Conservation (phyloP, 37 sponge, comb jelly and placozoan genomes). For the Halichondria panicea region DNA sequence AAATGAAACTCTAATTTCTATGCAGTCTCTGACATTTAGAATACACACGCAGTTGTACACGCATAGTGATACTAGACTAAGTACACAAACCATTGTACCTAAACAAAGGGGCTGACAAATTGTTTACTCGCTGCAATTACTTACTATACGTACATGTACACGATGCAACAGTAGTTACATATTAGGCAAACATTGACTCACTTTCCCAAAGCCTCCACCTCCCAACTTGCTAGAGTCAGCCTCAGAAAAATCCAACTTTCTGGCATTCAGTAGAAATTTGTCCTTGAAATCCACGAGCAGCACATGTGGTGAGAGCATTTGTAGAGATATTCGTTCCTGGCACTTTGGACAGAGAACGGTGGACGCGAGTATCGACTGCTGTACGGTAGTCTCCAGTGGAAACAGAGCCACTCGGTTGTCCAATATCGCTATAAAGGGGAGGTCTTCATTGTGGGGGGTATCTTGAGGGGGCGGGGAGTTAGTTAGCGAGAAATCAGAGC, state of each 20-base stretch:
- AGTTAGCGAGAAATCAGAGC: conserved; percentile 11
- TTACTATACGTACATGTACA: no score
- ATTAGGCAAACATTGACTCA: not conserved
- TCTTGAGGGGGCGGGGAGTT: not conserved
- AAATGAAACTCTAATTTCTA: no score
- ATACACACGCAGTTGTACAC: no score
- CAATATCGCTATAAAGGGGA: conserved; percentile 11
- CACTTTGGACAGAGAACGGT: conserved; percentile 37
- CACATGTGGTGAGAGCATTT: conserved; percentile 39
- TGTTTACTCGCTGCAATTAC: no score
- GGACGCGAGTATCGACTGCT: conserved; percentile 7
- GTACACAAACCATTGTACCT: no score
- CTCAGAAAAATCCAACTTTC: conserved; percentile 14
- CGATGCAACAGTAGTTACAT: no score
- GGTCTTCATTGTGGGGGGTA: not conserved
- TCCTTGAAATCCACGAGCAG: conserved; percentile 52
- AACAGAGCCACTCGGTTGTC: conserved; percentile 26
- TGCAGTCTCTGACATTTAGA: no score
- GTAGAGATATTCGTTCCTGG: not conserved
- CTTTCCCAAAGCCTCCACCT: conserved; percentile 59
- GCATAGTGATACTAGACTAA: no score
- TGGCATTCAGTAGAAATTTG: conserved; percentile 19
- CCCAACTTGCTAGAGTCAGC: conserved; percentile 16
- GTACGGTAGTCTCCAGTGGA: conserved; percentile 17
- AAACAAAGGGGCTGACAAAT: no score